A percentile compares a stretch with the other conserved stretches of the same genome.
Conservation (phyloP, 1,140 invertebrate species). For the Copidosoma floridanum region DNA sequence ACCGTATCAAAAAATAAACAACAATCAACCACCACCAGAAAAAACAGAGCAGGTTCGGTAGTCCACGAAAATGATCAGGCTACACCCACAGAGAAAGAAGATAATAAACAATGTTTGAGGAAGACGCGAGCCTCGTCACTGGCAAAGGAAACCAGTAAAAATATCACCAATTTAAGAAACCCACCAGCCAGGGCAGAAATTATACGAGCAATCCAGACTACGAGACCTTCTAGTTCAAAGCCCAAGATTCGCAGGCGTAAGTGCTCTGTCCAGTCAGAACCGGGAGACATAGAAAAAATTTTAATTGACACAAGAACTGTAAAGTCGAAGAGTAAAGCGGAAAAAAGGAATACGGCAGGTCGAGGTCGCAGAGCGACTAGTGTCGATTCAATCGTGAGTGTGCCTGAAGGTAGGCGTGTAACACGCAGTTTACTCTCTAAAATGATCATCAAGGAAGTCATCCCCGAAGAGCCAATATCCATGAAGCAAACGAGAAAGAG, state of each 20-base stretch:
- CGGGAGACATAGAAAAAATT: conserved; percentile 42
- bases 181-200: neutral
- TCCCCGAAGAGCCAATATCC: conserved; percentile 28
- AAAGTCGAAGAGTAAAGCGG: conserved; percentile 7
- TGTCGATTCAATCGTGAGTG: conserved; percentile 28
- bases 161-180: neutral
- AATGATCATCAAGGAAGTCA: conserved; percentile 29
- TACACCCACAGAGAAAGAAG: too few species aligned
- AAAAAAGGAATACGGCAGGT: neutral
- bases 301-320: conserved; percentile 15
- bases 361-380: conserved; percentile 41
- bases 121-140: conserved; percentile 20
- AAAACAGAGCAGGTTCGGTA: neutral
- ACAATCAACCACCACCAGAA: neutral
- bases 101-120: neutral
- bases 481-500: conserved; percentile 16
- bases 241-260: conserved; percentile 35
- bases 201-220: neutral
- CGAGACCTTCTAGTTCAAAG: conserved; percentile 22
- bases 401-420: conserved; percentile 17
- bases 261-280: conserved; percentile 37
- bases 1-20: conserved; percentile 1
- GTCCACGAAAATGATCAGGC: conserved; percentile 9
- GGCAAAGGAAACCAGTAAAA: conserved; percentile 1
- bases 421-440: conserved; percentile 25